Conservation (phyloP, 2,888 invertebrate species). For the Seira ritae region DNA sequence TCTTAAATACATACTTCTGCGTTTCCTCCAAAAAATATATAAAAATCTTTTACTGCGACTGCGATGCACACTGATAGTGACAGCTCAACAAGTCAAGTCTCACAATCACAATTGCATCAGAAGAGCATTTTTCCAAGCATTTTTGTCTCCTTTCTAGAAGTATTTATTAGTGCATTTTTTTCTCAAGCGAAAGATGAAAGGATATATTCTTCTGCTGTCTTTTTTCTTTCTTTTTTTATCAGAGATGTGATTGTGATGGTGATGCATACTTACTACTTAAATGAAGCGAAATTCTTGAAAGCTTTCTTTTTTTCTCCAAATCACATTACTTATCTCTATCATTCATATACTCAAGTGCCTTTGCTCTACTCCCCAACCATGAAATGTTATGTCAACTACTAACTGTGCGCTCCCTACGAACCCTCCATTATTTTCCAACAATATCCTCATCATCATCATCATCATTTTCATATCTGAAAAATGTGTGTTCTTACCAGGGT, state of each 20-base stretch:
- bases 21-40: too few relatives aligned
- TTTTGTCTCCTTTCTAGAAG: background rate
- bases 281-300: background rate
- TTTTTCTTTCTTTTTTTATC: constrained; percentile 22
- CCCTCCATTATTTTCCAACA: background rate
- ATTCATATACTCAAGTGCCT: background rate
- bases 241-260: background rate
- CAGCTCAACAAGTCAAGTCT: constrained; percentile 40
- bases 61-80: constrained; percentile 22
- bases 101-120: too few relatives aligned
- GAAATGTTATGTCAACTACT: constrained; percentile 14
- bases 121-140: constrained; percentile 20
- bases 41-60: too few relatives aligned
- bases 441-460: background rate
- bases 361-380: background rate
- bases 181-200: constrained; percentile 1
- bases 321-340: background rate
- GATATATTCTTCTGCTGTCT: background rate
- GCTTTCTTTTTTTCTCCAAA: background rate
- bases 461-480: background rate
- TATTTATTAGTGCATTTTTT: background rate
- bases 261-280: too few relatives aligned
- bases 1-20: too few relatives aligned
- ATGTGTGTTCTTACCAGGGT: background rate
- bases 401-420: background rate